Percentiles rank a stretch among this genome's conserved stretches.
phyloP scores from a whole-genome alignment of 2,797 vertebrate genomes.

The Nannoperca obscura region DNA sequence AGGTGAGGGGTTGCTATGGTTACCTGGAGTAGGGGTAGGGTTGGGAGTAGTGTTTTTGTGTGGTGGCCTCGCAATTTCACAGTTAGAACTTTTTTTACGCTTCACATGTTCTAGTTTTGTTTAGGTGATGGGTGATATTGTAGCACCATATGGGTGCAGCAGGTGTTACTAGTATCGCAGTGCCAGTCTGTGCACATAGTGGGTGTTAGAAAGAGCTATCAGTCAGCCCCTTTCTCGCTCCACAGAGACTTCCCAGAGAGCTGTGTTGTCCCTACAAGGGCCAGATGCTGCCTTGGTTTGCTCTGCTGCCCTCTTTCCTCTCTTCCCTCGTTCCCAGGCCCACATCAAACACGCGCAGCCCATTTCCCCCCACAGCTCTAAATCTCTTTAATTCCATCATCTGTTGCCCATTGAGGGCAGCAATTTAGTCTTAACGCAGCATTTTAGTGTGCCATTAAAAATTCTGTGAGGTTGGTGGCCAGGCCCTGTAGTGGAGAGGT shows the following conservation, averaged over 20 bases:
- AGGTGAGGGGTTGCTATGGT: conserved; percentile 86
- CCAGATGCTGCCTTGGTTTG: conserved; percentile 80
- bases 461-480: conserved; percentile 77
- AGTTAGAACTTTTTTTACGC: conserved; percentile 54
- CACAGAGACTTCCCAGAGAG: conserved; percentile 65
- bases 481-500: conserved; percentile 68
- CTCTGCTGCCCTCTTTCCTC: conserved; percentile 73
- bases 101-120: conserved; percentile 66
- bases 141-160: conserved; percentile 73
- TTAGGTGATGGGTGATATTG: conserved; percentile 67
- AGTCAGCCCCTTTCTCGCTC: conserved; percentile 65
- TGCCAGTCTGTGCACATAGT: conserved; percentile 58
- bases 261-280: conserved; percentile 71
- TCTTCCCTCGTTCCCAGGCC: conserved; percentile 67
- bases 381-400: conserved; percentile 88
- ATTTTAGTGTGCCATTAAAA: conserved; percentile 85
- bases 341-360: conserved; percentile 79
- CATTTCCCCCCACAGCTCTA: conserved; percentile 80
- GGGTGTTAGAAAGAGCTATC: conserved; percentile 68
- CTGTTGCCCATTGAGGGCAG: conserved; percentile 87
- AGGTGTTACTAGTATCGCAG: conserved; percentile 74
- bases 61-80: conserved; percentile 56
- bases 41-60: conserved; percentile 60
- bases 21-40: conserved; percentile 72
- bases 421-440: conserved; percentile 82